phyloP scores from a whole-genome alignment of 2,113 vertebrate genomes.

The Pelvicachromis taeniatus region DNA sequence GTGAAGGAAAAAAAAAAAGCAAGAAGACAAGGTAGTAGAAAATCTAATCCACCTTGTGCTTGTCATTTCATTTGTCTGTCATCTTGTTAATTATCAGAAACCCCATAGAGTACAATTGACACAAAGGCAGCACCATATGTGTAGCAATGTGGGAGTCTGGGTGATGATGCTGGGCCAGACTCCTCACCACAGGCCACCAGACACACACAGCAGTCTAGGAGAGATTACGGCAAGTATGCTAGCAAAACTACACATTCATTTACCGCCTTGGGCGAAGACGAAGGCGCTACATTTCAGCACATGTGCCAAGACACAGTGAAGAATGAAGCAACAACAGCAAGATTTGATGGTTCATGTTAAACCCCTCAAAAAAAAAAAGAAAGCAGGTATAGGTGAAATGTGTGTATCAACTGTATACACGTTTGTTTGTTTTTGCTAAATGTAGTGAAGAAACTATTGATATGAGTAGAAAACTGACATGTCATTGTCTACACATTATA shows the following conservation, averaged over 20 bases:
- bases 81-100: slow-evolving; percentile 69
- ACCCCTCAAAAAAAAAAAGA: background rate
- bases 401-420: background rate
- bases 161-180: slow-evolving; percentile 63
- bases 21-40: background rate
- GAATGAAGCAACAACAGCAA: background rate
- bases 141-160: slow-evolving; percentile 47
- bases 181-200: slow-evolving; percentile 59
- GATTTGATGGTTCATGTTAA: background rate
- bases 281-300: background rate
- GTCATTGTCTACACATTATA: background rate
- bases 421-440: background rate
- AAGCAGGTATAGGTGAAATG: background rate
- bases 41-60: slow-evolving; percentile 31
- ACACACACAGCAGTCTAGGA: slow-evolving; percentile 56
- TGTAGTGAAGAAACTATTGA: background rate
- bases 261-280: background rate
- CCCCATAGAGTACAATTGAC: slow-evolving; percentile 62
- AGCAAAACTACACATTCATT: slow-evolving; percentile 44
- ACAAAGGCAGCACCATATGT: slow-evolving; percentile 62
- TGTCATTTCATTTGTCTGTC: slow-evolving; percentile 57
- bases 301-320: background rate
- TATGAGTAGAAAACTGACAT: background rate
- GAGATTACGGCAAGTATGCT: slow-evolving; percentile 42
- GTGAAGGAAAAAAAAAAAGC: background rate